Conservation (phyloP, 2,113 vertebrate genomes). For the Scortum barcoo region DNA sequence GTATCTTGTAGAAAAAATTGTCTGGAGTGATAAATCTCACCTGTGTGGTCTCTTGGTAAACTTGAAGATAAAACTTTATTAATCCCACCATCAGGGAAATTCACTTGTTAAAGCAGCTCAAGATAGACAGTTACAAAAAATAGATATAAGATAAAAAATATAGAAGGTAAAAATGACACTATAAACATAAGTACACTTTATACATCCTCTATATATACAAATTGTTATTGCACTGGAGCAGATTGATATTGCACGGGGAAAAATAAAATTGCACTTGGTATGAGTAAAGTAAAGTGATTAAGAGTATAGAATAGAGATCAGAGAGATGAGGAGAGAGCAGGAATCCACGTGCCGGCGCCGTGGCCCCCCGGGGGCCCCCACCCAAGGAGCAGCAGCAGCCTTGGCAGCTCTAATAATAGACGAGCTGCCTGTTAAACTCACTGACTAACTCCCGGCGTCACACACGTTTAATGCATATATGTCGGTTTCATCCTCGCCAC, state of each 20-base stretch:
- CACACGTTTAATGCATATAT: constrained; percentile 29
- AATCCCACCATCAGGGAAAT: too few relatives aligned
- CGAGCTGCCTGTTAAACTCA: constrained; percentile 35
- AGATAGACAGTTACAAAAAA: too few relatives aligned
- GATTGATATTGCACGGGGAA: too few relatives aligned
- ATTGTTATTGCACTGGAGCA: too few relatives aligned
- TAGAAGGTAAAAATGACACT: too few relatives aligned
- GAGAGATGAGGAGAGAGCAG: constrained; percentile 35
- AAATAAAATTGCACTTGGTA: too few relatives aligned
- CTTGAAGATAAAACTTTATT: not conserved
- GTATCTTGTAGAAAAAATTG: not conserved
- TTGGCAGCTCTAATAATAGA: constrained; percentile 72
- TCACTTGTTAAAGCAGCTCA: too few relatives aligned
- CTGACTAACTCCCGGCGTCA: constrained; percentile 30
- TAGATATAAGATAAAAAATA: too few relatives aligned
- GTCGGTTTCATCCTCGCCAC: constrained; percentile 14
- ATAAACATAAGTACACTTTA: too few relatives aligned
- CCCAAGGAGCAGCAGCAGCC: constrained; percentile 29
- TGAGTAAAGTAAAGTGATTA: too few relatives aligned
- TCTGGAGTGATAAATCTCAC: not conserved
- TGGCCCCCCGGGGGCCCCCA: constrained; percentile 41
- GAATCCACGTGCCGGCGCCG: constrained; percentile 64
- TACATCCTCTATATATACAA: too few relatives aligned
- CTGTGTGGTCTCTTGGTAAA: not conserved
- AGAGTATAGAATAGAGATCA: constrained; percentile 41